phyloP scores from a whole-genome alignment of 2,888 invertebrate species.

The Caenorhabditis imperialis region DNA sequence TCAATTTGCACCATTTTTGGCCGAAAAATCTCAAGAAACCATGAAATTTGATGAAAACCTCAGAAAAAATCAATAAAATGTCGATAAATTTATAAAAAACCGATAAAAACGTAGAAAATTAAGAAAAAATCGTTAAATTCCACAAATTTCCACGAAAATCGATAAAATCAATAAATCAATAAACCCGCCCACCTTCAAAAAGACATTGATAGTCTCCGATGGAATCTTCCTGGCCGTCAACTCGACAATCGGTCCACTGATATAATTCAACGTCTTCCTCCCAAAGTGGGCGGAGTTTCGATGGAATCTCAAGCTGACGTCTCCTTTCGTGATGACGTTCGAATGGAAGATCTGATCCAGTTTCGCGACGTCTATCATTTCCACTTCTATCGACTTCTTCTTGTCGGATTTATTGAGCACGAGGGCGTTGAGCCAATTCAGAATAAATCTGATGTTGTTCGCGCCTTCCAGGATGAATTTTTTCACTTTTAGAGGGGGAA shows the following conservation, averaged over 20 bases:
- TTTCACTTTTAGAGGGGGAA: slow-evolving; percentile 19
- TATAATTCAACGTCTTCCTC: neutral
- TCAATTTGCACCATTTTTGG: no score
- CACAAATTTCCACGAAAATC: no score
- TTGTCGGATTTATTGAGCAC: neutral
- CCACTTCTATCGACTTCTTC: slow-evolving; percentile 17
- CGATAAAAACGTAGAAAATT: no score
- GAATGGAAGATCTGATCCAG: slow-evolving; percentile 20
- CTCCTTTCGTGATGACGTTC: slow-evolving; percentile 11
- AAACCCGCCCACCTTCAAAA: slow-evolving; percentile 15
- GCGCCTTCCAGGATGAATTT: slow-evolving; percentile 22
- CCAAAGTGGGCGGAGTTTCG: slow-evolving; percentile 9
- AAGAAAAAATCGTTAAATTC: no score
- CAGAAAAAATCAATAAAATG: no score
- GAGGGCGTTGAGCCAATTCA: slow-evolving; percentile 5
- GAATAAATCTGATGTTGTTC: slow-evolving; percentile 27
- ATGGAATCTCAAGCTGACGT: slow-evolving; percentile 14
- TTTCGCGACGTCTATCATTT: slow-evolving; percentile 18
- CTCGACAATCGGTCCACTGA: neutral
- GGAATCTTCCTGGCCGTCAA: slow-evolving; percentile 16
- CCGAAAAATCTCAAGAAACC: no score
- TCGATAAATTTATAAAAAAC: no score
- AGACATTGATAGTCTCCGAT: slow-evolving; percentile 14
- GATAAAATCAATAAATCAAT: no score
- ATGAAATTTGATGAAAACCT: no score